Base-by-base conservation (phyloP, 2,888 invertebrate genomes). In the Dolichopus griseipennis region DNA sequence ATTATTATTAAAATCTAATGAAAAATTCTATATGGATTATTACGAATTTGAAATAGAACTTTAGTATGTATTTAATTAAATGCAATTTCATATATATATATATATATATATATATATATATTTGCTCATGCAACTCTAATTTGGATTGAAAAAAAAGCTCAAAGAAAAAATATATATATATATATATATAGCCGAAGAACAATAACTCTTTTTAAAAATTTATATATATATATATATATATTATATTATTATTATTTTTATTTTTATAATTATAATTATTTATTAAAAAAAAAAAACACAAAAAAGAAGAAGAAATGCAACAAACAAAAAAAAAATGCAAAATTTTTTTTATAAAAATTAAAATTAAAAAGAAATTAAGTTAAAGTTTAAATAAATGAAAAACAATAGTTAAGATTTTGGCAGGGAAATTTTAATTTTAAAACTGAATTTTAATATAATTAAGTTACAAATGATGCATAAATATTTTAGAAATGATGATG, bases 251-350 rank as follows among this genome's bases (percentile, higher is more conserved):
- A 27, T 27, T 27, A 27, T 27, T 52, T 52, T 52, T 12, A 52
- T 52, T 52, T 52, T 52, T 52, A 18, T 52, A 52, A 52, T 52
- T 52, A 52, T 52, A 52, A 52, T 52, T 52, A 52, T 52, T 52
- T 52, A 52, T 52, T 52, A 18, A n/a, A 52, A 52, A 52, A 18
- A 6, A 52, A 52, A 18, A 52, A n/a, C n/a, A n/a, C n/a, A n/a
- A n/a, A 6, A 52, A 52, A 52, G 18, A 1, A 52, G 15, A 52
- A 52, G 18, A 15, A 52, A 52, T 52, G 6, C 9, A 52, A 52
- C 15, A 52, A 52, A 52, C 9, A 52, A 52, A 18, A 52, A 7
- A 43, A 43, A 52, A 52, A 52, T 12, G 15, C 9, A 18, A 52
- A 7, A 52, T 12, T 12, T 52, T 52, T 52, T 52, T 10, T 6